Percentiles rank a stretch among this genome's conserved stretches.
These are phyloP conservation scores for Neuroterus valhalla DNA, from an alignment of 1,140 invertebrate genomes.

Conservation along the genomic window DNA sequence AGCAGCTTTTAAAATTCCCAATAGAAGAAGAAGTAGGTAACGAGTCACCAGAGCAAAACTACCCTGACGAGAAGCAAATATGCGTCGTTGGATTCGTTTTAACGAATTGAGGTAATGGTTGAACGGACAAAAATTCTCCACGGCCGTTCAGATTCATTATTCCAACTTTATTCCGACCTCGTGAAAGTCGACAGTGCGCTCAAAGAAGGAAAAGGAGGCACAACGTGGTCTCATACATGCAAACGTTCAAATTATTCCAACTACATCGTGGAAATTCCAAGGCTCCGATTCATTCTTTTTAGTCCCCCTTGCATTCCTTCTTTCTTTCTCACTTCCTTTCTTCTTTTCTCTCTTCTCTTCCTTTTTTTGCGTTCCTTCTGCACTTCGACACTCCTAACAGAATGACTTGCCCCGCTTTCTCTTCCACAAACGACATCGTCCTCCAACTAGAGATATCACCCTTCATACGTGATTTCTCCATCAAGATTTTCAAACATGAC, in stretches of 20 bases:
- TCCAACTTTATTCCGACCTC: conserved; percentile 17
- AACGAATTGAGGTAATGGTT: not conserved
- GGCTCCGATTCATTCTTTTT: conserved; percentile 49
- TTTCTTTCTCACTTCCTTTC: not conserved
- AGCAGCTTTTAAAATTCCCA: not conserved
- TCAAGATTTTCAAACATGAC: not conserved
- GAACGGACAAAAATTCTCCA: not conserved
- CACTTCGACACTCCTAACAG: conserved; percentile 9
- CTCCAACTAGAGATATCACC: conserved; percentile 19
- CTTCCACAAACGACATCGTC: not conserved
- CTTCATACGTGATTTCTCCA: conserved; percentile 16
- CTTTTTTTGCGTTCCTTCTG: not conserved
- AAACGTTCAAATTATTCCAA: conserved; percentile 63
- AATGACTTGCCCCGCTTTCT: conserved; percentile 11
- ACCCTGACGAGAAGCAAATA: not conserved
- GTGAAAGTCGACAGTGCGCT: conserved; percentile 4
- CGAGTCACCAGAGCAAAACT: too few species aligned
- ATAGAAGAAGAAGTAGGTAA: too few species aligned
- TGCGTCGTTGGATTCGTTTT: not conserved
- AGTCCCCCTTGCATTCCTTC: not conserved
- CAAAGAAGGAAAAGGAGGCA: conserved; percentile 11
- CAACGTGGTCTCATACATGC: conserved; percentile 55
- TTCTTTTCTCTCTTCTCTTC: not conserved
- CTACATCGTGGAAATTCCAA: conserved; percentile 41
- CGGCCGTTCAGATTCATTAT: conserved; percentile 40